A percentile compares a stretch with the other conserved stretches of the same genome.
Evolutionary conservation across 2,888 invertebrate genomes (phyloP).

Genomic region (Sericinus montela): DNA sequence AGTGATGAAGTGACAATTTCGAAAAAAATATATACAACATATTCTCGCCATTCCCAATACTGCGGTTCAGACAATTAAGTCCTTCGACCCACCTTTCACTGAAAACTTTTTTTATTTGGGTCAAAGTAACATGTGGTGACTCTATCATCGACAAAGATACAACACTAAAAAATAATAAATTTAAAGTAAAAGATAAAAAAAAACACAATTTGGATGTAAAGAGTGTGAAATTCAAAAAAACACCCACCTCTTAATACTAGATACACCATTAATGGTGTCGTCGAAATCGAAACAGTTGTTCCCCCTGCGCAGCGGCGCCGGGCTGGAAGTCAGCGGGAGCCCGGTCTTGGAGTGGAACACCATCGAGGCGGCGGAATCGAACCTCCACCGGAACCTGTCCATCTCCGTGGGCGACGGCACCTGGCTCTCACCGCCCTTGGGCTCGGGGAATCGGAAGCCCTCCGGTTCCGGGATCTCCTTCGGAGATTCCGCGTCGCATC

Average conservation of each 20-base stretch:
- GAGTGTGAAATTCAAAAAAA: no score
- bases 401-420: constrained; percentile 86
- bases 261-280: constrained; percentile 86
- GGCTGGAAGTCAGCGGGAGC: constrained; percentile 90
- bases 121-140: no score
- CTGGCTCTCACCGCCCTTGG: constrained; percentile 44
- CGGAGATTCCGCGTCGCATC: constrained; percentile 46
- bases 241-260: constrained; percentile 88
- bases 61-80: no score
- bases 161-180: no score
- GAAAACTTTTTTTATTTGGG: no score
- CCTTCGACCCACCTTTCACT: no score
- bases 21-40: no score
- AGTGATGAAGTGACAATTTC: no score
- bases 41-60: no score
- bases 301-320: constrained; percentile 88
- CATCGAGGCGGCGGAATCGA: constrained; percentile 89
- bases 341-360: constrained; percentile 91
- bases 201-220: no score
- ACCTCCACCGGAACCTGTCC: constrained; percentile 84
- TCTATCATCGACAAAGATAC: no score
- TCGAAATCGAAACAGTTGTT: constrained; percentile 91
- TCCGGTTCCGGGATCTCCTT: constrained; percentile 34
- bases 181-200: no score
- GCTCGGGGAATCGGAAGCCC: constrained; percentile 49